phyloP scores from a whole-genome alignment of 2,888 invertebrate species.

The Mantis religiosa region DNA sequence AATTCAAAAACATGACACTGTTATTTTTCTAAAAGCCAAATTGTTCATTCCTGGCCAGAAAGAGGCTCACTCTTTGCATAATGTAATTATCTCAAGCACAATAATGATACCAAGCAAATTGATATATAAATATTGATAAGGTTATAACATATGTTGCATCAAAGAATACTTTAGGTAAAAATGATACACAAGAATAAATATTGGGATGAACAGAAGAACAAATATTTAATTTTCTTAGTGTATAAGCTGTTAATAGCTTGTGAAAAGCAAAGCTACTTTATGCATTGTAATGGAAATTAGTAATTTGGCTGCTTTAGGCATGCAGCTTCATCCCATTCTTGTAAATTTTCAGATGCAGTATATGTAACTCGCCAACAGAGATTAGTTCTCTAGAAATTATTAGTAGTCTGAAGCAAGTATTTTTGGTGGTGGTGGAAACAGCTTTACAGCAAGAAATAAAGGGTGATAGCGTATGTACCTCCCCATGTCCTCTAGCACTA shows the following conservation, averaged over 20 bases:
- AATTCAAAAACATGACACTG: background rate
- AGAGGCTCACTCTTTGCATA: background rate
- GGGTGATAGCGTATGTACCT: conserved; percentile 11
- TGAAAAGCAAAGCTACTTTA: background rate
- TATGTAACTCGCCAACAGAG: background rate
- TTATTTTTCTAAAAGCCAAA: background rate
- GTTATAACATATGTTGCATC: background rate
- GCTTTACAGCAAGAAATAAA: background rate
- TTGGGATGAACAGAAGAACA: background rate
- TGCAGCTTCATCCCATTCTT: background rate
- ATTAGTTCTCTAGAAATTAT: background rate
- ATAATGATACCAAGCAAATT: no score
- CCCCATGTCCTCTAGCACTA: background rate
- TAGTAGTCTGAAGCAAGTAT: background rate
- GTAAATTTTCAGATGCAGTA: background rate
- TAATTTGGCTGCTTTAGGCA: background rate
- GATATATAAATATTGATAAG: no score
- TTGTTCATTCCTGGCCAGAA: background rate
- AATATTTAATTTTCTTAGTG: no score
- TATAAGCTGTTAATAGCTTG: background rate
- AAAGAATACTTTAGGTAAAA: background rate
- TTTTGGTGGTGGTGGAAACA: background rate
- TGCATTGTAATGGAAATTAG: background rate
- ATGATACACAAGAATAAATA: background rate
- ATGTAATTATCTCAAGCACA: no score